A percentile compares a stretch with the other conserved stretches of the same genome.
These are phyloP conservation scores for Rhodinocichla rosea DNA, from an alignment of 2,113 vertebrate species.

Conservation along the genomic window DNA sequence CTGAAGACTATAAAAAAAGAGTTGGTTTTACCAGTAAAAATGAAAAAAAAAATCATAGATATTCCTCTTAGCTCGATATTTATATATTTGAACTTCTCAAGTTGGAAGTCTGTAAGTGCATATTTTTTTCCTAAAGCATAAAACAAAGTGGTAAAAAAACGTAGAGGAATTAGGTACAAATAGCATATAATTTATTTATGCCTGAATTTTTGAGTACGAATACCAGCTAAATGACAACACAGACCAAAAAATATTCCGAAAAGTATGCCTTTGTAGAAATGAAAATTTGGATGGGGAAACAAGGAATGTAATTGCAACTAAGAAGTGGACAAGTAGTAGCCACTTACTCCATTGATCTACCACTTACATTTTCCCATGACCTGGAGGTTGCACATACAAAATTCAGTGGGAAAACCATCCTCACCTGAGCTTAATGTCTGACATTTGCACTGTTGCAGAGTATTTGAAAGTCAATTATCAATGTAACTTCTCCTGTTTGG, in stretches of 20 bases:
- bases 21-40: neutral
- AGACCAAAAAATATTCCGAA: neutral
- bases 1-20: neutral
- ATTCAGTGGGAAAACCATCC: neutral
- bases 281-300: neutral
- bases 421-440: neutral
- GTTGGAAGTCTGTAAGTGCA: neutral
- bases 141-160: neutral
- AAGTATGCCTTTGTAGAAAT: neutral
- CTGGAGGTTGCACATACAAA: neutral
- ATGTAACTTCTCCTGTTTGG: neutral
- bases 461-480: neutral
- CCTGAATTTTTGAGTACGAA: neutral
- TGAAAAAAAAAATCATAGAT: neutral
- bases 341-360: neutral
- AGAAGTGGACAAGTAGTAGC: neutral
- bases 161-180: neutral
- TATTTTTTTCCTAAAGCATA: neutral
- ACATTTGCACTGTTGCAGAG: neutral
- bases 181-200: neutral
- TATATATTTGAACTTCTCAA: neutral
- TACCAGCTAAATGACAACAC: neutral
- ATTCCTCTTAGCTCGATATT: neutral
- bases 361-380: neutral
- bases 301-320: neutral